Conservation (phyloP, 2,113 vertebrate species). For the Eptesicus fuscus region DNA sequence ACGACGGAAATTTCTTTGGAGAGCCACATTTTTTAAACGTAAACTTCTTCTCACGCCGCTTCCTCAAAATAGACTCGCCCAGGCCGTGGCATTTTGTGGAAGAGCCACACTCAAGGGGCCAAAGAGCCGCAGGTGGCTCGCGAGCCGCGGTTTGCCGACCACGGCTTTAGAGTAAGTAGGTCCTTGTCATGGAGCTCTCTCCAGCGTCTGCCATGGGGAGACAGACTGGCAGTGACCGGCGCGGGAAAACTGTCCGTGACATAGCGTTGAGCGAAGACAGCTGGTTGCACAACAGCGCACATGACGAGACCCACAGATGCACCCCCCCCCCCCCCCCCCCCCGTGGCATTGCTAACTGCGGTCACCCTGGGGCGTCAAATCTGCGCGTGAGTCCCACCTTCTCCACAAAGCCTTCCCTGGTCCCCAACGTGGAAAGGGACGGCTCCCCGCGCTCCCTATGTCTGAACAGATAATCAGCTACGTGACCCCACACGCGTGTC, state of each 20-base stretch:
- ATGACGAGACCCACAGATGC: not conserved
- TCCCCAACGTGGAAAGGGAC: not conserved
- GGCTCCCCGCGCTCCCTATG: not conserved
- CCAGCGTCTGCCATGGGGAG: not conserved
- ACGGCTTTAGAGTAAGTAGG: not conserved
- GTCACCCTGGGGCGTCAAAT: not conserved
- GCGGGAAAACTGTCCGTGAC: not conserved
- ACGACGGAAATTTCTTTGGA: too few species aligned
- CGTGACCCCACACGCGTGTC: not conserved
- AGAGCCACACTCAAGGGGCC: too few species aligned
- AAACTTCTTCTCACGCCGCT: too few species aligned
- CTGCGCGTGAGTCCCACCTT: not conserved
- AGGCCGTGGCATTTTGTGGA: too few species aligned
- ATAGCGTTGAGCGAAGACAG: not conserved
- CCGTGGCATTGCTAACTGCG: rapidly evolving
- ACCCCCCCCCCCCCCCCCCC: rapidly evolving
- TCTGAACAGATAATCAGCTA: too few species aligned
- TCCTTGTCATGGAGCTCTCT: not conserved
- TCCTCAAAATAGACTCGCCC: too few species aligned
- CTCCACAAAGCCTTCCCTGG: not conserved
- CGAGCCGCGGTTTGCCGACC: too few species aligned
- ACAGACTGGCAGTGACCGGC: not conserved
- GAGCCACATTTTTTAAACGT: too few species aligned
- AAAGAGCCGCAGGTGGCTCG: too few species aligned
- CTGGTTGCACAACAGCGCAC: not conserved